phyloP scores from a whole-genome alignment of 2,888 invertebrate species.

The Zhengitettix transpicula region DNA sequence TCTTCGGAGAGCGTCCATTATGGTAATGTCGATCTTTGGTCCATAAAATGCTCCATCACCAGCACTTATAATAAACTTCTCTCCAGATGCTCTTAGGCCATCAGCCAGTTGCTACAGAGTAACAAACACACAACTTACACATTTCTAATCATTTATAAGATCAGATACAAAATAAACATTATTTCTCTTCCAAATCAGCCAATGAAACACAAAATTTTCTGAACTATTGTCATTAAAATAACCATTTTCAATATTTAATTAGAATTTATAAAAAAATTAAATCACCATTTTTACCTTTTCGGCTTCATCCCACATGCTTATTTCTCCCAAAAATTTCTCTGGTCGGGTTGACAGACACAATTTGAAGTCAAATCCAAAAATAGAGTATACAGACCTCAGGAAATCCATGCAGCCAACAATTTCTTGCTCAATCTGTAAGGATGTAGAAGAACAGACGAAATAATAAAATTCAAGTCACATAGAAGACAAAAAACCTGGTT shows the following conservation, averaged over 20 bases:
- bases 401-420: slow-evolving; percentile 77
- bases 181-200: too few relatives aligned
- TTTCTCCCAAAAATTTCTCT: slow-evolving; percentile 80
- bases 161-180: background rate
- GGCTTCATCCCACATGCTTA: slow-evolving; percentile 79
- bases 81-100: slow-evolving; percentile 70
- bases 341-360: slow-evolving; percentile 87
- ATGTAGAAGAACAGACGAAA: slow-evolving; percentile 17
- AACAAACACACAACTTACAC: background rate
- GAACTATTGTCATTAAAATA: background rate
- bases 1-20: slow-evolving; percentile 79
- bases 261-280: background rate
- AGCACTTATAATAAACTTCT: slow-evolving; percentile 79
- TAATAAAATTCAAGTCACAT: too few relatives aligned
- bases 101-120: slow-evolving; percentile 53
- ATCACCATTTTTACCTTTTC: slow-evolving; percentile 43
- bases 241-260: background rate
- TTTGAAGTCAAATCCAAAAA: slow-evolving; percentile 91
- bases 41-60: slow-evolving; percentile 99
- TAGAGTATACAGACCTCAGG: slow-evolving; percentile 65
- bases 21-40: slow-evolving; percentile 96
- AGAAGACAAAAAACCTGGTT: too few relatives aligned
- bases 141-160: background rate
- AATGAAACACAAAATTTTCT: too few relatives aligned
- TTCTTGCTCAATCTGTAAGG: slow-evolving; percentile 66